Base-by-base conservation (phyloP, 2,113 vertebrate genomes). In the Psittacus erithacus region DNA sequence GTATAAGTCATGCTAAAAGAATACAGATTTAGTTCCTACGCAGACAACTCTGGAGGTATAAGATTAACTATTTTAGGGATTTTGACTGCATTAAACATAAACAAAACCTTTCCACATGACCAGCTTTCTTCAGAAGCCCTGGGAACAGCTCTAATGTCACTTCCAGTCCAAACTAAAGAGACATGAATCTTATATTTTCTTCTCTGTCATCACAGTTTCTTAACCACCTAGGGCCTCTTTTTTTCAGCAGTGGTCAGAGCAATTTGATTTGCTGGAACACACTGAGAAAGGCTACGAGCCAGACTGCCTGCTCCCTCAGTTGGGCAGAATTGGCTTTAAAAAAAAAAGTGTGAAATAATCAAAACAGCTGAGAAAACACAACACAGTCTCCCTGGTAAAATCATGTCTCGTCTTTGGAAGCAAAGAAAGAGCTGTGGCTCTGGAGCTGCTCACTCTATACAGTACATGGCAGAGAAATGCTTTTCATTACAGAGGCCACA, bases 301-400 rank as follows among this genome's bases (percentile, higher is more conserved):
- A 96, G 50, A 39, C 47, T 84, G 64, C 9, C 44, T 91, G 35
- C 31, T 94, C 11, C 28, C 70, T 86, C 73, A 85, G 20, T 23
- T 89, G 78, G 59, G 67, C 69, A 94, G 57, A 95, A 57, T 71
- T 75, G 62, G 17, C 10, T 1, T 1, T 39, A 55, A 90, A 93
- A 90, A 82, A 82, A 68, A 60, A 88, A 60, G 75, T 90, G 88
- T 94, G 76, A 95, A 96, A 89, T 76, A 94, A 93, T 90, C 52
- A 87, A 96, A 96, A 84, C 96, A 94, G 96, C 96, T 95, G 96
- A 94, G 86, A 96, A 96, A 96, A 94, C 86, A 96, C 38, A 78
- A 76, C 17, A 53, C 15, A 53, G 49, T 89, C 88, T 96, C 95
- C 44, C 50, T 82, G 67, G 86, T 95, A 88, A 93, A 96, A 92